Base-by-base conservation (phyloP, 2,888 invertebrate genomes). In the Dusona sp. region DNA sequence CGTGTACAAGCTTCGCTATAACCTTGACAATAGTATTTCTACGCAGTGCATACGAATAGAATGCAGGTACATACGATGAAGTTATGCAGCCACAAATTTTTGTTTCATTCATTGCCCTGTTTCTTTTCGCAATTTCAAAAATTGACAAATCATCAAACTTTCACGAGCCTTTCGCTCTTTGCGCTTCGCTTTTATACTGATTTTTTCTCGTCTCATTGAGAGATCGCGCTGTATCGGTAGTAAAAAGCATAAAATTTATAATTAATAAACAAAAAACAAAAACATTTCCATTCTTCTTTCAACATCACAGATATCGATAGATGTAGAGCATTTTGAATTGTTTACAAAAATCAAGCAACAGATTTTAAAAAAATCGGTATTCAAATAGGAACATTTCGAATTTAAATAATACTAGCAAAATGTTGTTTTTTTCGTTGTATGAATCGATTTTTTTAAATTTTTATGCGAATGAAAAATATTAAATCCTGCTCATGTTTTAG, bases 11-110 rank as follows among this genome's bases (percentile, higher is more conserved):
- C 61, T 61, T 61, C 61, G 2, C 16, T 29, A 61, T 61, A 61
- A 61, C 61, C 61, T 61, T 61, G 61, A 61, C 61, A 61, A 61
- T 61, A 25, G 11, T 6, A 29, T 61, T 61, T 61, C 11, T 61
- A 29, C 7, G n/a, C 29, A 4, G 29, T 61, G 16, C 29, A 29
- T 4, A 29, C n/a, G n/a, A 2, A 51, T 19, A 51, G 11, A 48
- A 48, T 48, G 45, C 45, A 22, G 51, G n/a, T 6, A 13, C 29
- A n/a, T 4, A 61, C 29, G 61, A 29, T 16, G 29, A 61, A 61
- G 29, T 3, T 22, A 22, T 29, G 13, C 29, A 4, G 16, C 29
- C 16, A 13, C 61, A 61, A 57, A 29, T 61, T 61, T 29, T 29
- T 16, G 4, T 29, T 6, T 61, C 6, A 6, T 61, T 7, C 61